Conservation (phyloP, 1,140 invertebrate species). For the Hesperophylax magnus region DNA sequence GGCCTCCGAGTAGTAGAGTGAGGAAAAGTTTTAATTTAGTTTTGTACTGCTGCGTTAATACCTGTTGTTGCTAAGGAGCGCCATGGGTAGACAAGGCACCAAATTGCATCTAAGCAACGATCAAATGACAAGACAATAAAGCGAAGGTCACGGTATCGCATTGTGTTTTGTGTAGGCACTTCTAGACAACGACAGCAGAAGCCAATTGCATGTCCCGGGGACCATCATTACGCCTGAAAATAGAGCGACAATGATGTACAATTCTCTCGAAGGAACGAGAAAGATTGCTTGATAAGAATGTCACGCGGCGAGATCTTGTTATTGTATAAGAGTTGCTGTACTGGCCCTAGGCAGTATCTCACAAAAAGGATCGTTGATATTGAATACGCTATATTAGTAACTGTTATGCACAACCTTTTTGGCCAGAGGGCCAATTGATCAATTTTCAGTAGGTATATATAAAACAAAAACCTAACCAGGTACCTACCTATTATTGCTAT, state of each 20-base stretch:
- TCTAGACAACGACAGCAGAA: neutral
- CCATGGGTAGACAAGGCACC: neutral
- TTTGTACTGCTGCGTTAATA: too few species aligned
- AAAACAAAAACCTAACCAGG: too few species aligned
- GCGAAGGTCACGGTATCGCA: slow-evolving; percentile 15
- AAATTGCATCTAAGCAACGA: slow-evolving; percentile 1
- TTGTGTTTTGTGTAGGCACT: neutral
- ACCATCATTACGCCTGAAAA: slow-evolving; percentile 23
- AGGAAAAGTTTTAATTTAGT: too few species aligned
- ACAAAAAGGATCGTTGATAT: neutral
- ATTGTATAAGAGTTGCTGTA: neutral
- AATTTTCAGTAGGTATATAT: too few species aligned
- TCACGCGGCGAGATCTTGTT: neutral
- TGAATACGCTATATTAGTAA: too few species aligned
- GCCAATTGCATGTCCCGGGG: slow-evolving; percentile 28
- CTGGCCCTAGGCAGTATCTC: neutral
- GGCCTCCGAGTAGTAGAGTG: too few species aligned
- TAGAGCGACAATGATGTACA: slow-evolving; percentile 16
- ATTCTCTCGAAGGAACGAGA: neutral
- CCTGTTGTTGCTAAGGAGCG: too few species aligned
- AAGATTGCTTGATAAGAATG: slow-evolving; percentile 8
- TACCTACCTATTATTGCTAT: too few species aligned
- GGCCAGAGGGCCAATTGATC: too few species aligned
- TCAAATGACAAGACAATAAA: slow-evolving; percentile 9
- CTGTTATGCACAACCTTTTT: too few species aligned